These are phyloP conservation scores for Siphlonurus alternatus DNA, from an alignment of 2,888 invertebrate genomes.

Conservation along the genomic window DNA sequence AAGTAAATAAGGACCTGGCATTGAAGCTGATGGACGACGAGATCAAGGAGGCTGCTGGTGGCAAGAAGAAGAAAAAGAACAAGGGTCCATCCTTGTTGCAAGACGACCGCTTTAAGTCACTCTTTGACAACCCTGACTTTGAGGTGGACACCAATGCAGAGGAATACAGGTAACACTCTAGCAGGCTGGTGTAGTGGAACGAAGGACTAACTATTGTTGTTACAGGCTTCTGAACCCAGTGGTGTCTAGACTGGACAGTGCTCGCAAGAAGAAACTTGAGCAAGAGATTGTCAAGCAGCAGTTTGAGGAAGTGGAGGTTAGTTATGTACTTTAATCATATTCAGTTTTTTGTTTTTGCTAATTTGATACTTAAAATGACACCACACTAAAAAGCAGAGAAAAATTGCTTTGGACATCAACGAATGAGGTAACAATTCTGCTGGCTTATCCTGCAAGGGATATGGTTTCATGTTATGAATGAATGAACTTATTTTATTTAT, in stretches of 20 bases:
- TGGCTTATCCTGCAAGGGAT: too few species aligned
- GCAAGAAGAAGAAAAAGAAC: constrained; percentile 36
- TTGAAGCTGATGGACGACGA: constrained; percentile 60
- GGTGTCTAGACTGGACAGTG: constrained; percentile 61
- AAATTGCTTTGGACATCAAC: too few species aligned
- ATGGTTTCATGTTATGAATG: too few species aligned
- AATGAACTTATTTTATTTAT: too few species aligned
- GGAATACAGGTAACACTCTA: constrained; percentile 55
- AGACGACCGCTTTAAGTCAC: constrained; percentile 75
- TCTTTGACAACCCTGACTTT: constrained; percentile 87
- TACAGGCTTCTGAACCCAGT: constrained; percentile 64
- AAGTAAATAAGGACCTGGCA: constrained; percentile 79
- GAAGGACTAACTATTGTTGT: too few species aligned
- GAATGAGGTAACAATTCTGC: too few species aligned
- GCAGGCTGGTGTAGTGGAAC: too few species aligned
- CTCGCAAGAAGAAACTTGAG: constrained; percentile 40
- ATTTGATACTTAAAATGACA: too few species aligned
- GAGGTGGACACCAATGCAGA: constrained; percentile 75
- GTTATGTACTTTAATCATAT: too few species aligned
- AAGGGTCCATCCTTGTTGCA: constrained; percentile 45
- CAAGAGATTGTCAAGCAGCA: constrained; percentile 34
- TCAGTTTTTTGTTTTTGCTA: too few species aligned
- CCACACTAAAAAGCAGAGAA: too few species aligned
- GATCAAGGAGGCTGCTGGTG: constrained; percentile 22
- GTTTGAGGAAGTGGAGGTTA: constrained; percentile 24